A percentile compares a stretch with the other conserved stretches of the same genome.
Conservation (phyloP, 92 coral and sea anemone species). For the Palythoa heliodiscus region DNA sequence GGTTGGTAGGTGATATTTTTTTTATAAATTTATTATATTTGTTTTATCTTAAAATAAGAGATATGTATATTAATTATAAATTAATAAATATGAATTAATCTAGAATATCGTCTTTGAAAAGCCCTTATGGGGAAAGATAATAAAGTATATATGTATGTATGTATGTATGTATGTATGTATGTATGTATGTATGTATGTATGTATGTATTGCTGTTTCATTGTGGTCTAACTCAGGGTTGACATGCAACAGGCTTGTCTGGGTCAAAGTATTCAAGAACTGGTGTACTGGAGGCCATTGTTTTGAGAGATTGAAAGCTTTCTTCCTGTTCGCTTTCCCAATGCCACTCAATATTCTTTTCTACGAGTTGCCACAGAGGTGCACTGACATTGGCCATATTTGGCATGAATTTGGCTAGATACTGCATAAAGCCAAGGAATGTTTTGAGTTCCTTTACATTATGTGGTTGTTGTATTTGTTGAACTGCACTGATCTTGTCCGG, state of each 20-base stretch:
- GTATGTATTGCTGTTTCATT: no score
- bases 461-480: slow-evolving; percentile 21
- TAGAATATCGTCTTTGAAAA: no score
- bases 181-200: no score
- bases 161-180: no score
- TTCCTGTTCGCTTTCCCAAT: neutral
- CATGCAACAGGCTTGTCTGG: neutral
- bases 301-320: neutral
- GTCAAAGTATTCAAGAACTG: neutral
- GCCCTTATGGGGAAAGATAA: no score
- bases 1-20: neutral
- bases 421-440: slow-evolving; percentile 45
- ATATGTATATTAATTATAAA: no score
- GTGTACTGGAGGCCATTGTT: neutral
- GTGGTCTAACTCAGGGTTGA: no score
- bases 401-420: slow-evolving; percentile 36
- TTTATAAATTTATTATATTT: no score
- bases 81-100: no score
- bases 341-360: neutral
- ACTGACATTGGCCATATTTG: neutral
- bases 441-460: slow-evolving; percentile 33
- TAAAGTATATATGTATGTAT: no score
- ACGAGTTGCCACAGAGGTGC: neutral
- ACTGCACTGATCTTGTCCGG: slow-evolving; percentile 63
- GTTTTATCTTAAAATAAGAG: no score